phyloP scores from a whole-genome alignment of 2,113 vertebrate genomes.

The Datnioides undecimradiatus region DNA sequence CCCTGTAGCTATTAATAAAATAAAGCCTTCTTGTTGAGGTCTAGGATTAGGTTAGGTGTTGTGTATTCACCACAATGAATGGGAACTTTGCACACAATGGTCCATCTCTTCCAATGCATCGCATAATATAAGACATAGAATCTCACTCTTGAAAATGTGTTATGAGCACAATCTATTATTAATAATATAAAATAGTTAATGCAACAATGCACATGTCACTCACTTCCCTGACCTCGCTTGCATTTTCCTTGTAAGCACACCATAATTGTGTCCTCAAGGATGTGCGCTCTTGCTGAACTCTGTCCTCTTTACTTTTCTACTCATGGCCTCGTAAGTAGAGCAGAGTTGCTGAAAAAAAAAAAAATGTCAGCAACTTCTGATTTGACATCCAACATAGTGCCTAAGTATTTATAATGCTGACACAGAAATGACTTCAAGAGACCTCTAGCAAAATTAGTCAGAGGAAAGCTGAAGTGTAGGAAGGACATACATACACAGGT shows the following conservation, averaged over 20 bases:
- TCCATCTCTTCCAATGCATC: neutral
- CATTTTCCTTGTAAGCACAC: neutral
- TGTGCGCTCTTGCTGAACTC: constrained; percentile 53
- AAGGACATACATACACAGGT: neutral
- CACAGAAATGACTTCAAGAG: constrained; percentile 57
- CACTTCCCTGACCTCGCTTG: neutral
- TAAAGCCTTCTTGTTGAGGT: neutral
- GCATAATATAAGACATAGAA: neutral
- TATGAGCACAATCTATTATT: neutral
- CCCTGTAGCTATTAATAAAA: neutral
- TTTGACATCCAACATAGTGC: constrained; percentile 23
- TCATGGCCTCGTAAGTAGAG: constrained; percentile 50
- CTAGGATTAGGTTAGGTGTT: too few species aligned
- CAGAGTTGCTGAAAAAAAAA: constrained; percentile 3
- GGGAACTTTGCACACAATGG: neutral
- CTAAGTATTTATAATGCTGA: constrained; percentile 61
- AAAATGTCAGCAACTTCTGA: constrained; percentile 62
- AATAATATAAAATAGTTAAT: neutral
- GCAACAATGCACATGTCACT: neutral
- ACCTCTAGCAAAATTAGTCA: constrained; percentile 32
- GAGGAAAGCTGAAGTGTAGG: constrained; percentile 16
- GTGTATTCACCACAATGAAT: neutral
- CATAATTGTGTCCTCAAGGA: constrained; percentile 51
- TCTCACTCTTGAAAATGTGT: neutral
- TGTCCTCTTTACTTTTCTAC: constrained; percentile 37